phyloP scores from a whole-genome alignment of 2,113 vertebrate genomes.

The Eleginops maclovinus region DNA sequence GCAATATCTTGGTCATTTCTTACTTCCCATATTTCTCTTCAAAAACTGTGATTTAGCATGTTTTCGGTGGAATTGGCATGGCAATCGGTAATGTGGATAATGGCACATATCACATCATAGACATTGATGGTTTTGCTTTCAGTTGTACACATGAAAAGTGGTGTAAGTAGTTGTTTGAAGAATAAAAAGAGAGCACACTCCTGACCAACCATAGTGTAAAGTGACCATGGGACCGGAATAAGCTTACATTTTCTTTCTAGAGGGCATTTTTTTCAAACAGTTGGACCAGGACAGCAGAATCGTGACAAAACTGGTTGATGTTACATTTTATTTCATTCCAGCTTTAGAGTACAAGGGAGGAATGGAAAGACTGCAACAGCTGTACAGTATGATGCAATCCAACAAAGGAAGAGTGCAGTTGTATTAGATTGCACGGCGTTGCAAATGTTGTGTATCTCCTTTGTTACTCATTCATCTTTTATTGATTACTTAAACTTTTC shows the following conservation, averaged over 20 bases:
- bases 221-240: too few species aligned
- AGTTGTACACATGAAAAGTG: background rate
- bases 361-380: background rate
- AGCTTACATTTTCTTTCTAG: too few species aligned
- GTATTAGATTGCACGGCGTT: constrained; percentile 6
- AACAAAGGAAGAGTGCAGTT: background rate
- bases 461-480: background rate
- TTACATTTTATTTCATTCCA: background rate
- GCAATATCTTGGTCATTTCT: too few species aligned
- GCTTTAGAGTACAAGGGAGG: background rate
- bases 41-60: too few species aligned
- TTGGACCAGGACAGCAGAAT: background rate
- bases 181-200: background rate
- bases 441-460: background rate
- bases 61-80: too few species aligned
- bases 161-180: background rate
- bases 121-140: background rate
- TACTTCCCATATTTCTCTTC: too few species aligned
- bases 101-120: background rate
- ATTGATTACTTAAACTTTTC: background rate
- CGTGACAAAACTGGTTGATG: background rate
- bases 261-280: background rate
- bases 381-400: constrained; percentile 6
- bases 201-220: background rate
- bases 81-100: background rate